Evolutionary conservation across 2,113 vertebrate genomes (phyloP).

Genomic region (Vanacampus margaritifer): DNA sequence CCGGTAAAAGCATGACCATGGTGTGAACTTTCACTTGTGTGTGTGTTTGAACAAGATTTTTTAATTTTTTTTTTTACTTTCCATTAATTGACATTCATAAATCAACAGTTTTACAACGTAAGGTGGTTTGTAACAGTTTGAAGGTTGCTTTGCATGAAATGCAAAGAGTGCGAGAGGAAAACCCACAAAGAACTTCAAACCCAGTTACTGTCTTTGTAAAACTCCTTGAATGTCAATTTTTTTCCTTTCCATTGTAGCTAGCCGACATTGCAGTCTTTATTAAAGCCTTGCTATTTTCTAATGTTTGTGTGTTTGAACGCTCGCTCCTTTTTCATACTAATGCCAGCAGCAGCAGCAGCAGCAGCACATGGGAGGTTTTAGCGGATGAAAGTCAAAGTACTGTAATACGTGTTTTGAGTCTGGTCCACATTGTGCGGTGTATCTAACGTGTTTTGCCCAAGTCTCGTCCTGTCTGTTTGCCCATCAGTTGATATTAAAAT

Average conservation of each 20-base stretch:
- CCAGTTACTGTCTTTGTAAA: slow-evolving; percentile 65
- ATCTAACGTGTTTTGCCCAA: slow-evolving; percentile 56
- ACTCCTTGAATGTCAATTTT: slow-evolving; percentile 68
- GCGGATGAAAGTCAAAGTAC: slow-evolving; percentile 65
- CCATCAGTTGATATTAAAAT: slow-evolving; percentile 36
- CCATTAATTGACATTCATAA: slow-evolving; percentile 69
- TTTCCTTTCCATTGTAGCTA: slow-evolving; percentile 43
- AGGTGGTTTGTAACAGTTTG: slow-evolving; percentile 60
- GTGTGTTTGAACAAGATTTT: slow-evolving; percentile 66
- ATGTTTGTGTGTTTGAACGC: slow-evolving; percentile 65
- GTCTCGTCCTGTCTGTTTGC: slow-evolving; percentile 61
- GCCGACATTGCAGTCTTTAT: slow-evolving; percentile 70
- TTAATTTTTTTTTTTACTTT: slow-evolving; percentile 60
- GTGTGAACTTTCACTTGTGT: slow-evolving; percentile 70
- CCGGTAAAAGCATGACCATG: slow-evolving; percentile 74
- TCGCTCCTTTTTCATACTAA: slow-evolving; percentile 63
- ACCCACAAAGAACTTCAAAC: slow-evolving; percentile 65
- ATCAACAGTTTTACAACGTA: slow-evolving; percentile 65
- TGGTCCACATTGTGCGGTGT: slow-evolving; percentile 63
- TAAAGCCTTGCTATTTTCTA: slow-evolving; percentile 74
- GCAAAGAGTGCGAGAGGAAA: slow-evolving; percentile 51
- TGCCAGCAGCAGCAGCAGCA: slow-evolving; percentile 68
- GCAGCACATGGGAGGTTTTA: slow-evolving; percentile 50
- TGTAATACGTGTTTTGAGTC: slow-evolving; percentile 65
- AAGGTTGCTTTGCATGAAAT: slow-evolving; percentile 66